Evolutionary conservation across 2,888 invertebrate species (phyloP), one percentile per base, ranked within the genome.

Genomic region (Xiphydria camelus): DNA sequence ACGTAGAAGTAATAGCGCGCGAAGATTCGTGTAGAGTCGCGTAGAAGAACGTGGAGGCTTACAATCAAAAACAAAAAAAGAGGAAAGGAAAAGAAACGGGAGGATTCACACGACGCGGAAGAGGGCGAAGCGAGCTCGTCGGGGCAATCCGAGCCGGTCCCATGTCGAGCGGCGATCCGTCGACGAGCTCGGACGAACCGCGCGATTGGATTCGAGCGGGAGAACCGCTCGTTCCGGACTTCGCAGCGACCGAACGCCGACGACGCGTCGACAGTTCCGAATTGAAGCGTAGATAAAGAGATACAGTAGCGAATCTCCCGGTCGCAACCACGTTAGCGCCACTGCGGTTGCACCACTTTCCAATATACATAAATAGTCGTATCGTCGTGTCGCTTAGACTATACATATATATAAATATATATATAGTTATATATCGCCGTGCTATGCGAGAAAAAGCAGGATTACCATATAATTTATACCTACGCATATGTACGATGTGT

Each of bases 51-150:
- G n/a, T n/a, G 41, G 52, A 53, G 48, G 48, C 44, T 53, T 51
- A 51, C 44, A 56, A 56, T 56, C 56, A 56, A 56, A 56, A 56
- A 15, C 4, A 34, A 34, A 19, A 23, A 21, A 6, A 14, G 4
- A 22, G 23, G 17, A 25, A 15, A 37, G 10, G 17, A n/a, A 23
- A 1, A 17, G 14, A 37, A 2, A 25, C 4, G 14, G n/a, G 22
- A 15, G 9, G 31, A 19, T 18, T n/a, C 26, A 18, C 26, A 39
- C n/a, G n/a, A n/a, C n/a, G 7, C 18, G 19, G 6, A n/a, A 15
- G 34, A n/a, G 19, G 3, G 19, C 4, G 5, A 10, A 18, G n/a
- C 5, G 26, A 10, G n/a, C n/a, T n/a, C n/a, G n/a, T n/a, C n/a
- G n/a, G n/a, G n/a, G n/a, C n/a, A n/a, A n/a, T n/a, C n/a, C n/a